Percentiles rank a stretch among this genome's conserved stretches.
Conservation (phyloP, 1,140 invertebrate genomes). For the Papilio aristodemus region DNA sequence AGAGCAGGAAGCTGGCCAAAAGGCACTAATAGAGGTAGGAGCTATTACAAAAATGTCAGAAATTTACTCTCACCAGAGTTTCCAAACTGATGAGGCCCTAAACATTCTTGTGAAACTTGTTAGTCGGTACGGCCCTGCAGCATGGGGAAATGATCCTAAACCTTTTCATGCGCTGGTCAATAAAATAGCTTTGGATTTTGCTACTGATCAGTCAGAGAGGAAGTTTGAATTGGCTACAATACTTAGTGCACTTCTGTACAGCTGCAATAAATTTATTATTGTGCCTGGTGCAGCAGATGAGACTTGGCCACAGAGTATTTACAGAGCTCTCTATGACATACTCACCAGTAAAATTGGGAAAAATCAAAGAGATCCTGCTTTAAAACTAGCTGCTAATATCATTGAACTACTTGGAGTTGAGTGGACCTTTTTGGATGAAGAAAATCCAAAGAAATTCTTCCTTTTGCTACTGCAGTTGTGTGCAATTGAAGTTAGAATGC, state of each 20-base stretch:
- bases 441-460: constrained; percentile 90
- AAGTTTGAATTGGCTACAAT: constrained; percentile 93
- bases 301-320: constrained; percentile 88
- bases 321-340: constrained; percentile 90
- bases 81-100: constrained; percentile 92
- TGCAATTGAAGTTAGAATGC: constrained; percentile 95
- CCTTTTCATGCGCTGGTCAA: constrained; percentile 91
- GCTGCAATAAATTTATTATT: constrained; percentile 85
- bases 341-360: constrained; percentile 92
- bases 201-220: constrained; percentile 90
- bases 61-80: constrained; percentile 91
- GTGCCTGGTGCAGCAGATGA: constrained; percentile 83
- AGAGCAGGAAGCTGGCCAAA: constrained; percentile 85
- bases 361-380: constrained; percentile 91
- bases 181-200: constrained; percentile 92
- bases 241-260: constrained; percentile 87
- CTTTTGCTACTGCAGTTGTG: constrained; percentile 91
- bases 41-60: constrained; percentile 90
- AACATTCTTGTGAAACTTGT: constrained; percentile 88
- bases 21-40: constrained; percentile 87
- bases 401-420: constrained; percentile 91
- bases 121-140: constrained; percentile 83
- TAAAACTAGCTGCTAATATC: constrained; percentile 90
- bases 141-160: constrained; percentile 87
- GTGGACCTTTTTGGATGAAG: constrained; percentile 89